Conservation (phyloP, 2,113 vertebrate genomes). For the Gavialis gangeticus region DNA sequence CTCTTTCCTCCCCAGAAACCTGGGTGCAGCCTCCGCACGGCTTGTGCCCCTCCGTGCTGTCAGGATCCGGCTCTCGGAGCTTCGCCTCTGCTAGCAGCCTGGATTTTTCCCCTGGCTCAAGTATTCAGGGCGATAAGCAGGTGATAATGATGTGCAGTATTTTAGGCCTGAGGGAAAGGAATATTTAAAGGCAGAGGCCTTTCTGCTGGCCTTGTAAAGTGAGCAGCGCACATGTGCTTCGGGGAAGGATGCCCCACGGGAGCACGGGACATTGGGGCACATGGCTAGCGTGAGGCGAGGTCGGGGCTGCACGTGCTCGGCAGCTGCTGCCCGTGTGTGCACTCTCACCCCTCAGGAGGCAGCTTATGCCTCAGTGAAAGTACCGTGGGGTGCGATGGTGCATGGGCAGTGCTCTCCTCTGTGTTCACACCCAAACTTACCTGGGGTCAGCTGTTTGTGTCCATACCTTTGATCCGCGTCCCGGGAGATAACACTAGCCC, state of each 20-base stretch:
- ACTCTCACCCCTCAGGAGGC: too few species aligned
- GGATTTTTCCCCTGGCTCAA: not conserved
- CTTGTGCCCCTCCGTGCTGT: not conserved
- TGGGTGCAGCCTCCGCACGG: not conserved
- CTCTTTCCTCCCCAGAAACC: too few species aligned
- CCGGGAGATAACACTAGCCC: not conserved
- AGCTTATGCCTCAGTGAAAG: too few species aligned
- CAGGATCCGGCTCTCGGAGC: not conserved
- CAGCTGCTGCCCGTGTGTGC: accelerated
- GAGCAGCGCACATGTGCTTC: not conserved
- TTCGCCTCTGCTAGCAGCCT: not conserved
- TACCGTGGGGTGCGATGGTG: too few species aligned
- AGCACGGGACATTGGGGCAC: accelerated
- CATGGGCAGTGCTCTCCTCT: too few species aligned
- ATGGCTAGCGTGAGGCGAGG: accelerated
- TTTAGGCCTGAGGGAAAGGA: accelerated
- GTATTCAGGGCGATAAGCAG: not conserved
- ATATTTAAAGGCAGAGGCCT: accelerated
- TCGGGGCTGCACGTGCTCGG: accelerated
- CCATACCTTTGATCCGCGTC: not conserved
- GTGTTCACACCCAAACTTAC: too few species aligned
- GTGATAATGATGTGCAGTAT: not conserved
- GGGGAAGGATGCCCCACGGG: not conserved
- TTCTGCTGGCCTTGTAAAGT: not conserved
- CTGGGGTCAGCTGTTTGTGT: too few species aligned